Evolutionary conservation across 2,113 vertebrate species (phyloP).

Genomic region (Prietella phreatophila): DNA sequence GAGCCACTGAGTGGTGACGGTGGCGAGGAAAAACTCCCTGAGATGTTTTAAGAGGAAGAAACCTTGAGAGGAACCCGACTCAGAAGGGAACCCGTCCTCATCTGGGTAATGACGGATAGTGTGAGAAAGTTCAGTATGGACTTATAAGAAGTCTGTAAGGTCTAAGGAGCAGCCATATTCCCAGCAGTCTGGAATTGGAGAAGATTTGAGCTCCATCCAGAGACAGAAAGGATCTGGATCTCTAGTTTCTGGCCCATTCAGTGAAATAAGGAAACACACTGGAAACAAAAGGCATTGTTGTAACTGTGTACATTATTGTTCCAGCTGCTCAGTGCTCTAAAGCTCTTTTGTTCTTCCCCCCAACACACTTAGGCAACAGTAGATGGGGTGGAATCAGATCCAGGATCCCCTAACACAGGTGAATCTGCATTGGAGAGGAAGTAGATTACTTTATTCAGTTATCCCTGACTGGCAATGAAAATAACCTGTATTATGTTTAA

Average conservation of each 20-base stretch:
- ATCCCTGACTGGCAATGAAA: not conserved
- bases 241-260: constrained; percentile 1
- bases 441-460: not conserved
- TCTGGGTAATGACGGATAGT: no score
- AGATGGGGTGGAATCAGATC: constrained; percentile 46
- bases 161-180: no score
- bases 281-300: not conserved
- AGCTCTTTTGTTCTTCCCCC: not conserved
- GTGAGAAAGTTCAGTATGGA: no score
- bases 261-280: not conserved
- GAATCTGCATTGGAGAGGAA: not conserved
- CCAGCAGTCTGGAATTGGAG: no score
- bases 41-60: no score
- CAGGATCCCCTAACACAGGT: constrained; percentile 57
- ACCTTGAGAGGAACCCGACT: no score
- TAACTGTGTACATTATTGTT: constrained; percentile 10
- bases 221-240: no score
- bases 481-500: not conserved
- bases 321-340: not conserved
- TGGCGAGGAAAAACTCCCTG: no score
- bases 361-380: constrained; percentile 40
- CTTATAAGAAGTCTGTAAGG: no score
- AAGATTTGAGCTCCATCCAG: no score
- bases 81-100: no score
- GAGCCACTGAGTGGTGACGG: no score